Base-by-base conservation (phyloP, 2,797 vertebrate species). In the Neoniphon sammara region DNA sequence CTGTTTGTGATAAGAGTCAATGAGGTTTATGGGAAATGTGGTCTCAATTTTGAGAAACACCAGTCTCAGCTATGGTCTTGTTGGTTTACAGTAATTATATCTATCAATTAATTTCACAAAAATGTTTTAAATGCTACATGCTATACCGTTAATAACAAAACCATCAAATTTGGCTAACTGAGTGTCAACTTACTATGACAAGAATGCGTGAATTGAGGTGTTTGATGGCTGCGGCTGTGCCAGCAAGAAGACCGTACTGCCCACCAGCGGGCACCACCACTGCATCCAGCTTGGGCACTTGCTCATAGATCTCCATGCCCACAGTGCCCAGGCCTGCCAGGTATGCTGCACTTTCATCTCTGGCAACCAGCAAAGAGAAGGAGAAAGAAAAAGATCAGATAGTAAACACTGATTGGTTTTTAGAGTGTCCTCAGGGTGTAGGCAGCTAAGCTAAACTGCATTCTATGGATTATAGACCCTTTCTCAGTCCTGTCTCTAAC, bases 271-370 rank as follows among this genome's bases (percentile, higher is more conserved):
- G 96, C 71, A 97, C 89, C 65, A 97, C 91, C 81, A 97, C 95
- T 0, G 95, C 96, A 0, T 97, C 96, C 90, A 97, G 83, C 85
- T 94, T 95, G 78, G 95, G 92, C 80, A 97, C 93, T 87, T 97
- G 96, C 70, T 96, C 96, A 0, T 93, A 93, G 66, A 97, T 91
- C 88, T 97, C 96, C 90, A 97, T 90, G 23, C 95, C 96, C 82
- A 97, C 91, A 0, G 96, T 96, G 0, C 96, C 96, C 87, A 97
- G 91, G 9, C 97, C 97, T 0, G 96, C 95, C 85, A 97, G 89
- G 83, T 96, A 97, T 2, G 81, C 86, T 56, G 92, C 84, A 67
- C 91, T 95, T 1, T 97, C 96, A 71, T 95, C 94, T 88, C 96
- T 98, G 90, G 0, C 6, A 36, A 39, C 1, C 50, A 39, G 55